These are phyloP conservation scores for Syritta pipiens DNA, from an alignment of 2,888 invertebrate genomes.

Conservation along the genomic window DNA sequence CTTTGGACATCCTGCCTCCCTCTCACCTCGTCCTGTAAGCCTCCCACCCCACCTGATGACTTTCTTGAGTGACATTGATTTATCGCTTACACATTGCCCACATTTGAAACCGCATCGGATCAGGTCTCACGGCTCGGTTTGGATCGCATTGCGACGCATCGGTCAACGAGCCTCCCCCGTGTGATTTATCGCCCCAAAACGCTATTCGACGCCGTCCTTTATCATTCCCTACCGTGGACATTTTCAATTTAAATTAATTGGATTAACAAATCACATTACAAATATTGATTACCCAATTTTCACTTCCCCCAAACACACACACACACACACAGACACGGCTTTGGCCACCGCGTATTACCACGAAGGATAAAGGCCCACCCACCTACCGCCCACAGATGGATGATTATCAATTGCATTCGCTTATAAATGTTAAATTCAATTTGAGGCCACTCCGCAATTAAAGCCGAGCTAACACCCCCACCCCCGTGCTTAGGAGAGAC, in stretches of 20 bases:
- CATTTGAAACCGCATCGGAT: too few relatives aligned
- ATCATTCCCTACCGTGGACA: slow-evolving; percentile 54
- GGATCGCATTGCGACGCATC: background rate
- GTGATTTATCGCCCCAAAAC: slow-evolving; percentile 47
- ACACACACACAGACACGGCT: background rate
- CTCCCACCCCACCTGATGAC: too few relatives aligned
- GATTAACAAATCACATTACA: slow-evolving; percentile 70
- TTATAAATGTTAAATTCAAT: slow-evolving; percentile 63
- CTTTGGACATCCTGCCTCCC: too few relatives aligned
- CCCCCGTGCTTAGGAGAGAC: slow-evolving; percentile 10
- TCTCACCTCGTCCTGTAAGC: too few relatives aligned
- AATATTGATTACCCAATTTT: slow-evolving; percentile 69
- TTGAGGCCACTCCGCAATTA: slow-evolving; percentile 52
- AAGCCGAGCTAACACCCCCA: slow-evolving; percentile 24
- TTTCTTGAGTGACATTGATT: slow-evolving; percentile 62
- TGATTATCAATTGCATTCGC: slow-evolving; percentile 53
- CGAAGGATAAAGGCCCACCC: background rate
- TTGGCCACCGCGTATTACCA: background rate
- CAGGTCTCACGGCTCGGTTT: too few relatives aligned
- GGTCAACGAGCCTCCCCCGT: background rate
- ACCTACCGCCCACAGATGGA: background rate
- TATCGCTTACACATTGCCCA: slow-evolving; percentile 51
- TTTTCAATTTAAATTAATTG: slow-evolving; percentile 69
- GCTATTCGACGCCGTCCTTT: slow-evolving; percentile 33
- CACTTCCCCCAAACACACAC: slow-evolving; percentile 51